phyloP scores from a whole-genome alignment of 2,113 vertebrate species.

The Amphiprion percula region DNA sequence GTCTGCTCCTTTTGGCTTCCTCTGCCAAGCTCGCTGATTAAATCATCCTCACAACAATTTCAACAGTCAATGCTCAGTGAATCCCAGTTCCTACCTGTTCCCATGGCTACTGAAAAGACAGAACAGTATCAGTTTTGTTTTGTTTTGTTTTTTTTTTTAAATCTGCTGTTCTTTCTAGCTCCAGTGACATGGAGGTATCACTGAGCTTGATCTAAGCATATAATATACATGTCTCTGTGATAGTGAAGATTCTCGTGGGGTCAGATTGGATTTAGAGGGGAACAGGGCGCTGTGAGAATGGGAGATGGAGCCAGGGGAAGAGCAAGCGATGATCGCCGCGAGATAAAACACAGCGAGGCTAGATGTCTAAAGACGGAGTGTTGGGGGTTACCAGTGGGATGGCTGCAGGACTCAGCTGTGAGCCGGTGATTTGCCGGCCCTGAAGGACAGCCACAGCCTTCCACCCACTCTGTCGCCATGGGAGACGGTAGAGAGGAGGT shows the following conservation, averaged over 20 bases:
- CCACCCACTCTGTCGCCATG: constrained; percentile 74
- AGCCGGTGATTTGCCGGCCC: constrained; percentile 68
- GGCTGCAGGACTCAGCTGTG: constrained; percentile 57
- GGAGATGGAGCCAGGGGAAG: neutral
- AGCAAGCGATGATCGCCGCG: neutral
- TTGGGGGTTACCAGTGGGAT: constrained; percentile 31
- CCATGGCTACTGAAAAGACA: constrained; percentile 66
- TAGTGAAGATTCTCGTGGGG: neutral
- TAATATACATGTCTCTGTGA: neutral
- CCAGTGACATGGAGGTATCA: neutral
- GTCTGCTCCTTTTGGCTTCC: constrained; percentile 1
- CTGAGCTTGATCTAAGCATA: neutral
- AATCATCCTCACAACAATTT: constrained; percentile 54
- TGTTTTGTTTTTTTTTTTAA: constrained; percentile 12
- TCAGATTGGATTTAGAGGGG: neutral
- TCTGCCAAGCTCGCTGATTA: constrained; percentile 30
- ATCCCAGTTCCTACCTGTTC: constrained; percentile 58
- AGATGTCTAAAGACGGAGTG: constrained; percentile 21
- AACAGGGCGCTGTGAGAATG: neutral
- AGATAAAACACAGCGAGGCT: constrained; percentile 8
- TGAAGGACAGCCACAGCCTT: constrained; percentile 67
- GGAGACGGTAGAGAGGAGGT: constrained; percentile 62
- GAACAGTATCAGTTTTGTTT: constrained; percentile 28
- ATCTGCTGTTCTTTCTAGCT: neutral
- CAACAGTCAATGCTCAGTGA: constrained; percentile 48